Evolutionary conservation across 2,888 invertebrate species (phyloP), one percentile per base, ranked within the genome.

Genomic region (Tetanocera ferruginea): DNA sequence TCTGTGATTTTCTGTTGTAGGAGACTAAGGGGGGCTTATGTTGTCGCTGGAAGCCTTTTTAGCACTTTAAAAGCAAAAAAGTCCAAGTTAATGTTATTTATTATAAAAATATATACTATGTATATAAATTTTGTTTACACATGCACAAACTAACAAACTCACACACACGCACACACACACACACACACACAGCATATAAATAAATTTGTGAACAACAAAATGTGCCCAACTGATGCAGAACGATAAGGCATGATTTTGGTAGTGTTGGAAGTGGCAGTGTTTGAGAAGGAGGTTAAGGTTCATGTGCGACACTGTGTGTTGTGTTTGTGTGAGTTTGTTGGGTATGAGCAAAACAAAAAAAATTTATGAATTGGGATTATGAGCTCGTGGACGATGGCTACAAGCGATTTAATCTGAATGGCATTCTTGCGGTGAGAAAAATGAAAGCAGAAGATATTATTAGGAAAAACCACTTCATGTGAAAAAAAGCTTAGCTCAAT

Each of bases 101-200:
- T 86, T 83, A 82, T 85, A 83, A 82, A 85, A 86, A 11, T 43
- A 43, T 43, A 43, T 43, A 43, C 43, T 43, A 43, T 74, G 84
- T 81, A 80, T 78, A 81, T 78, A 82, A 81, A 84, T 82, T 83
- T 82, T 83, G 84, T 85, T 82, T 81, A 51, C 66, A 69, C 72
- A 67, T 73, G 51, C 57, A 60, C 69, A 71, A 19, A 23, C 34
- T 62, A 19, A 73, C 43, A 31, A 19, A 62, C 31, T 49, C 43
- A 52, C 34, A 31, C 25, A 51, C 51, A 69, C 9, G 43, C 28
- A n/a, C 52, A 66, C 2, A 51, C 25, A 72, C 51, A 66, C 8
- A 78, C 72, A 77, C 55, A 76, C 73, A 9, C 5, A 51, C 51
- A 31, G 23, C 73, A n/a, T n/a, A 8, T 6, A 25, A n/a, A n/a